Evolutionary conservation across 2,888 invertebrate genomes (phyloP).

Genomic region (Chrysomela aeneicollis): DNA sequence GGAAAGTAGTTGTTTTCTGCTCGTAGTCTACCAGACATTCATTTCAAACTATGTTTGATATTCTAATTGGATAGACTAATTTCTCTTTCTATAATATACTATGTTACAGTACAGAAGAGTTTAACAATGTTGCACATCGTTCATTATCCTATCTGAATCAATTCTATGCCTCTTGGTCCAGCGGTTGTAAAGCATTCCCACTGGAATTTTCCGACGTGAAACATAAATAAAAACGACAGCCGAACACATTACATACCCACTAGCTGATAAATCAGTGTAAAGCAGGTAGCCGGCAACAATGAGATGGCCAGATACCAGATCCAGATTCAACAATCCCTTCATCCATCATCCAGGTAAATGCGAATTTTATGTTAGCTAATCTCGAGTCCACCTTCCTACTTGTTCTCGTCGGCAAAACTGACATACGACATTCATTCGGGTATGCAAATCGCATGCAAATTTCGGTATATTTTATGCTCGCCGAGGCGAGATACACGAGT

Average conservation of each 20-base stretch:
- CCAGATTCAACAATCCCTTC: conserved; percentile 9
- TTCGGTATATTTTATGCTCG: neutral
- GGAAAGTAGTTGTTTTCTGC: too few species aligned
- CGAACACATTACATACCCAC: conserved; percentile 2
- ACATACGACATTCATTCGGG: neutral
- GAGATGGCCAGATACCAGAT: conserved; percentile 12
- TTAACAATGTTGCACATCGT: too few species aligned
- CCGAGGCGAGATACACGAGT: neutral
- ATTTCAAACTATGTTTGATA: too few species aligned
- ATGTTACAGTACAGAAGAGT: too few species aligned
- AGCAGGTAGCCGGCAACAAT: conserved; percentile 16
- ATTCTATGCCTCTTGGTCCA: neutral
- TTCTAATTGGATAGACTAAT: too few species aligned
- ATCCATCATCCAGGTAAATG: conserved; percentile 26
- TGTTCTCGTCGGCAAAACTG: neutral
- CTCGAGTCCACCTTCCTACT: neutral
- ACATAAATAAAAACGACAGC: conserved; percentile 2
- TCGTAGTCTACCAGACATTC: too few species aligned
- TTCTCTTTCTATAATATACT: too few species aligned
- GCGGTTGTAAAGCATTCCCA: neutral
- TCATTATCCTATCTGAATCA: too few species aligned
- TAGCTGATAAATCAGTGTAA: conserved; percentile 3
- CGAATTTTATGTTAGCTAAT: conserved; percentile 23
- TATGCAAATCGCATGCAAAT: neutral
- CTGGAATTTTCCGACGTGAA: neutral